Evolutionary conservation across 1,140 invertebrate species (phyloP), one percentile per base, ranked within the genome.

Genomic region (Drosophila trapezifrons): DNA sequence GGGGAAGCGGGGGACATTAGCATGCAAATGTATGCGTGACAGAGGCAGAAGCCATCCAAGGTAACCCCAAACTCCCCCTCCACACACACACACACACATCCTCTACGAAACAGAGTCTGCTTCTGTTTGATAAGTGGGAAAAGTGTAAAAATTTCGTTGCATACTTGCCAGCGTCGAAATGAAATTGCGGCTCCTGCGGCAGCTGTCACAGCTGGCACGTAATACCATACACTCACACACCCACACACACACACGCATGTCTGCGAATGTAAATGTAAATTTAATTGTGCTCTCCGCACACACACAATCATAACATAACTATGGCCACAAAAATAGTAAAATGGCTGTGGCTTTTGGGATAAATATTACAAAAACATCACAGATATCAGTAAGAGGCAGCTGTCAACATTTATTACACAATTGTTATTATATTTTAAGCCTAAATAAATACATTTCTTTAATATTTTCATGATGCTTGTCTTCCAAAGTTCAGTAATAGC

Each of bases 11-110:
- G 4, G 18, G 52, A 40, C 83, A 89, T 87, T 87, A 87, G 82
- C 72, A 87, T 87, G 84, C 72, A 89, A 89, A 87, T 87, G 83
- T 71, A 83, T 83, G 83, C 76, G 76, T 69, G 76, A 73, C 59
- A 74, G 66, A 32, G 32, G 43, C 70, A 69, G 45, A 55, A 62
- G 67, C 66, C 79, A 70, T 49, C 66, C 66, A 80, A 86, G 83
- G 79, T 79, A 73, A 65, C 47, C 27, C 32, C 25, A 37, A 66
- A 42, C 47, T 37, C 20, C 35, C 54, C 43, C 43, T 40, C 38
- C 17, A 51, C 57, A 42, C 57, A 59, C 35, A 46, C 58, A 49
- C 27, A 27, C 43, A 49, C 55, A 74, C 12, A 35, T 25, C 46
- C 35, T 64, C n/a, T 6, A n/a, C 32, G 51, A 32, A 43, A 52